Evolutionary conservation across 2,888 invertebrate species (phyloP).

Genomic region (Timandra comae): DNA sequence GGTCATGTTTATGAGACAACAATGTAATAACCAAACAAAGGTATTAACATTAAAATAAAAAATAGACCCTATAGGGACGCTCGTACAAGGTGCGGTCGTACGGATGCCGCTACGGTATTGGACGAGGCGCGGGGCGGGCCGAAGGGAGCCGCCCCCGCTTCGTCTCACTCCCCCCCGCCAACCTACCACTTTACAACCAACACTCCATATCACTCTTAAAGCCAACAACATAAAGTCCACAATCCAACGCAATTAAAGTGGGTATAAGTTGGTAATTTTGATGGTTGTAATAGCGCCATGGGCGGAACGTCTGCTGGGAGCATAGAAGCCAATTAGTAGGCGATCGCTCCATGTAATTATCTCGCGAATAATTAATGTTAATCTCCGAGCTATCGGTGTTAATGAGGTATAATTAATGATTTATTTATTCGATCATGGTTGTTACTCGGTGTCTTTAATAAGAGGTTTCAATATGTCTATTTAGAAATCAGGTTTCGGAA

Average conservation of each 20-base stretch:
- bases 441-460: no score
- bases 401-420: constrained; percentile 9
- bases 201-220: constrained; percentile 36
- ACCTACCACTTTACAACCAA: constrained; percentile 51
- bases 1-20: constrained; percentile 7
- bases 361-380: constrained; percentile 44
- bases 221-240: constrained; percentile 29
- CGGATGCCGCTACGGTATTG: constrained; percentile 56
- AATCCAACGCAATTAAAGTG: constrained; percentile 31
- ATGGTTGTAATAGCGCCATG: constrained; percentile 71
- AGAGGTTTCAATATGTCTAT: no score
- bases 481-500: no score
- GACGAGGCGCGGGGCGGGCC: constrained; percentile 53
- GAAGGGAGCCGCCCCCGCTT: constrained; percentile 59
- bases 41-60: constrained; percentile 41
- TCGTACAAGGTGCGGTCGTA: constrained; percentile 68
- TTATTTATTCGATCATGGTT: constrained; percentile 2
- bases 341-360: constrained; percentile 62
- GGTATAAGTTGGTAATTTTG: constrained; percentile 40
- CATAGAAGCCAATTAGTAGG: constrained; percentile 68
- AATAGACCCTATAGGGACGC: constrained; percentile 64
- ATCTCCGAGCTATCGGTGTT: constrained; percentile 26
- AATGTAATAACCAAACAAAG: constrained; percentile 34
- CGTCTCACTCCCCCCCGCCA: constrained; percentile 60
- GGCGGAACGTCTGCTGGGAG: constrained; percentile 65